phyloP scores from a whole-genome alignment of 2,797 vertebrate genomes.

The Xenopus petersii region DNA sequence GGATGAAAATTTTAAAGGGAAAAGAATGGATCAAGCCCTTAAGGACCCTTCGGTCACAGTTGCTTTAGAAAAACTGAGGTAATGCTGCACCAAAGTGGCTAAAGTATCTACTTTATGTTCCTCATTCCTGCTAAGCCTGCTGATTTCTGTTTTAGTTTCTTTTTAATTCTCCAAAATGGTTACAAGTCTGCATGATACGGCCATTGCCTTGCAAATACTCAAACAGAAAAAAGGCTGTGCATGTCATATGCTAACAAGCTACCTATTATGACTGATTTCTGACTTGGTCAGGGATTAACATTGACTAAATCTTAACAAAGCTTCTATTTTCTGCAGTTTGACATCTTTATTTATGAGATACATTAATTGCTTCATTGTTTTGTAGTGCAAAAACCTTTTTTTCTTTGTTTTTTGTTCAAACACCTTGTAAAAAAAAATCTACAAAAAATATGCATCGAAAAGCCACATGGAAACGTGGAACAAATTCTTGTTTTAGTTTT shows the following conservation, averaged over 20 bases:
- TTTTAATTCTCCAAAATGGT: constrained; percentile 73
- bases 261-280: constrained; percentile 92
- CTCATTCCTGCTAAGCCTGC: constrained; percentile 77
- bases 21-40: constrained; percentile 85
- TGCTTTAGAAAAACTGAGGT: constrained; percentile 99
- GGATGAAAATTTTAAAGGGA: constrained; percentile 96
- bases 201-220: constrained; percentile 75
- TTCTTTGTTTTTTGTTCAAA: constrained; percentile 27
- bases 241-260: constrained; percentile 96
- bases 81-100: constrained; percentile 94
- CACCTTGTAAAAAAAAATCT: constrained; percentile 54
- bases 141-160: constrained; percentile 70
- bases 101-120: constrained; percentile 79
- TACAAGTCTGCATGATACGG: constrained; percentile 88
- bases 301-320: constrained; percentile 78
- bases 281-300: constrained; percentile 90
- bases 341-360: constrained; percentile 83
- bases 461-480: constrained; percentile 61
- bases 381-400: constrained; percentile 56
- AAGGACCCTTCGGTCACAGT: constrained; percentile 94
- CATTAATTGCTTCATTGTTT: constrained; percentile 69
- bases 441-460: constrained; percentile 61
- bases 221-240: constrained; percentile 74
- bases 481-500: constrained; percentile 45
- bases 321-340: constrained; percentile 90